Conservation (phyloP, 37 sponge, comb jelly and placozoan species). For the Ianthella basta region DNA sequence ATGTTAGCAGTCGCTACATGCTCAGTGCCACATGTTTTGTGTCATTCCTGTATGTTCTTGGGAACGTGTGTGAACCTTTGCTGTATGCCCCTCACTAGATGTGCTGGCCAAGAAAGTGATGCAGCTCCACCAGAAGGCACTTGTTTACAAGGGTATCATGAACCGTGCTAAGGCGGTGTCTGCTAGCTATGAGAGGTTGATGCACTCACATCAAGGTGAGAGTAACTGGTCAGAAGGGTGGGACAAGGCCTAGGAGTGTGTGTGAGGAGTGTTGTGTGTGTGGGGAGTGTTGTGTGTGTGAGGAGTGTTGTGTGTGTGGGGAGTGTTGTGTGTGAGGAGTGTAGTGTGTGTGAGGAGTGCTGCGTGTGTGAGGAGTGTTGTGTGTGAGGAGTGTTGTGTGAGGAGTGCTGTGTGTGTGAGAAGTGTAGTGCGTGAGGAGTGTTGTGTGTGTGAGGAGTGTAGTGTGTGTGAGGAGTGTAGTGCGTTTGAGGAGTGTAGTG, state of each 20-base stretch:
- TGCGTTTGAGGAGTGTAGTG: conserved; percentile 39
- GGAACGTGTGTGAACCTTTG: no score
- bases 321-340: not conserved
- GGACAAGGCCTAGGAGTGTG: not conserved
- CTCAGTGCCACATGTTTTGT: no score
- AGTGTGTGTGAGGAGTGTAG: not conserved
- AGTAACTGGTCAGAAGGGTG: not conserved
- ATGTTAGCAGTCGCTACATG: not conserved
- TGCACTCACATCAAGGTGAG: conserved; percentile 23
- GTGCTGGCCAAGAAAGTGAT: conserved; percentile 81
- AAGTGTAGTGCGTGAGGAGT: conserved; percentile 33
- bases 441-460: not conserved
- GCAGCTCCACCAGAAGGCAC: conserved; percentile 79
- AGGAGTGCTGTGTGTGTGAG: conserved; percentile 54
- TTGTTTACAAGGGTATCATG: conserved; percentile 73
- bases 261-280: conserved; percentile 46
- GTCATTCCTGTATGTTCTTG: no score
- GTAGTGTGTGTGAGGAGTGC: conserved; percentile 43
- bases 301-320: no score
- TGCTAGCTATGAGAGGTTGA: conserved; percentile 25
- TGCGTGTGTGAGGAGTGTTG: conserved; percentile 15
- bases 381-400: no score
- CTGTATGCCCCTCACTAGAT: conserved; percentile 53
- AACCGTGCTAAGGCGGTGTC: not conserved
- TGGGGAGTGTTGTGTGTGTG: conserved; percentile 43